phyloP scores from a whole-genome alignment of 2,888 invertebrate species.

The Eupeodes luniger region DNA sequence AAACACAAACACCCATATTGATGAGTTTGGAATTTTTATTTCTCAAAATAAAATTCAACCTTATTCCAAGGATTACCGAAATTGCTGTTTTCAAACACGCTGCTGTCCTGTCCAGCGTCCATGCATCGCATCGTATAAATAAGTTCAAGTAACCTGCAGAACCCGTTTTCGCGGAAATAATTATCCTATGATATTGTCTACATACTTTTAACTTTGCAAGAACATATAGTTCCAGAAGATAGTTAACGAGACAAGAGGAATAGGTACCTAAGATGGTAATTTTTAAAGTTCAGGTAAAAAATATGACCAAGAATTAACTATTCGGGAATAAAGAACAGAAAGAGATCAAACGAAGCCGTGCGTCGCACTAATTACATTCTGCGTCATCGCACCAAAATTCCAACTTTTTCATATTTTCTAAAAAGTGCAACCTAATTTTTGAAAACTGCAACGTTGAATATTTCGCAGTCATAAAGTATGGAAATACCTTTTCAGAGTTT shows the following conservation, averaged over 20 bases:
- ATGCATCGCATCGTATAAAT: background rate
- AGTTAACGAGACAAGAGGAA: background rate
- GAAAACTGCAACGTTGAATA: background rate
- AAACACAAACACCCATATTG: conserved; percentile 43
- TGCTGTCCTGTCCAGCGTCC: background rate
- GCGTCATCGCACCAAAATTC: background rate
- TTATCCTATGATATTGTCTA: conserved; percentile 7
- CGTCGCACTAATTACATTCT: conserved; percentile 11
- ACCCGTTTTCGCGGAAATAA: conserved; percentile 56
- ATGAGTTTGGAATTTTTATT: background rate
- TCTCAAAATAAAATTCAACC: background rate
- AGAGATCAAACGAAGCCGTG: conserved; percentile 39
- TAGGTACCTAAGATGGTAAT: conserved; percentile 4
- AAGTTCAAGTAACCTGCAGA: conserved; percentile 1
- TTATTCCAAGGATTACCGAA: background rate
- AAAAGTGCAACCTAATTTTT: background rate
- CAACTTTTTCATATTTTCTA: background rate
- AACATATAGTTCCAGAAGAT: background rate
- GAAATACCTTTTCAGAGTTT: background rate
- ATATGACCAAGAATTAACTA: background rate
- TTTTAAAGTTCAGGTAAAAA: conserved; percentile 59
- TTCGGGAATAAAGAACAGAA: background rate
- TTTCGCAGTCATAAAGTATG: conserved; percentile 15
- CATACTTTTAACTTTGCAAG: background rate
- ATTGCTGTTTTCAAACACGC: background rate